phyloP scores from a whole-genome alignment of 1,140 invertebrate genomes.

The Brachionus asplanchnoidis region DNA sequence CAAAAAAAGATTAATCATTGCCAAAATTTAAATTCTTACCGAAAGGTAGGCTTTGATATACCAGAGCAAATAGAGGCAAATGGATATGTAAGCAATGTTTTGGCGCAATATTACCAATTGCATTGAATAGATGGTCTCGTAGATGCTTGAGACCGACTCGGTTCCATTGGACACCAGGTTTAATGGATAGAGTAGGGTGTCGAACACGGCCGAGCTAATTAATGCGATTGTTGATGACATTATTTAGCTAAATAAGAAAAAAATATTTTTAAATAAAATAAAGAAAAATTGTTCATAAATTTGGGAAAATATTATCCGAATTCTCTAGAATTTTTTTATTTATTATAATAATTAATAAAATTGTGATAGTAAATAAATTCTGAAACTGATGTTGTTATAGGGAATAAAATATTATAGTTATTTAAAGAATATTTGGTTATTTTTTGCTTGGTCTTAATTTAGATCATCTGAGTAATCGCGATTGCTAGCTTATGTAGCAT shows the following conservation, averaged over 20 bases:
- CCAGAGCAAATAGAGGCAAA: conserved; percentile 29
- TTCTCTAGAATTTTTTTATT: conserved; percentile 3
- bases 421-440: neutral
- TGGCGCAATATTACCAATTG: conserved; percentile 7
- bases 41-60: conserved; percentile 38
- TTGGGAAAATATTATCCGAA: neutral
- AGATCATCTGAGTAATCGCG: neutral
- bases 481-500: neutral
- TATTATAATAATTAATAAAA: conserved; percentile 29
- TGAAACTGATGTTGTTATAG: neutral
- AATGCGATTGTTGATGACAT: conserved; percentile 29
- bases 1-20: neutral
- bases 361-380: neutral
- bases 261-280: neutral
- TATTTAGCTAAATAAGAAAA: neutral
- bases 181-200: neutral
- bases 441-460: neutral
- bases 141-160: neutral
- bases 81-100: conserved; percentile 15
- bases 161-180: conserved; percentile 12
- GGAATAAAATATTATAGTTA: neutral
- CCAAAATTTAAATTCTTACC: neutral
- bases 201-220: conserved; percentile 26
- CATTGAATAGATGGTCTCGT: conserved; percentile 17
- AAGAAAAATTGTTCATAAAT: conserved; percentile 6